Conservation (phyloP, 23 tunicate genomes). For the Diplosoma virens region DNA sequence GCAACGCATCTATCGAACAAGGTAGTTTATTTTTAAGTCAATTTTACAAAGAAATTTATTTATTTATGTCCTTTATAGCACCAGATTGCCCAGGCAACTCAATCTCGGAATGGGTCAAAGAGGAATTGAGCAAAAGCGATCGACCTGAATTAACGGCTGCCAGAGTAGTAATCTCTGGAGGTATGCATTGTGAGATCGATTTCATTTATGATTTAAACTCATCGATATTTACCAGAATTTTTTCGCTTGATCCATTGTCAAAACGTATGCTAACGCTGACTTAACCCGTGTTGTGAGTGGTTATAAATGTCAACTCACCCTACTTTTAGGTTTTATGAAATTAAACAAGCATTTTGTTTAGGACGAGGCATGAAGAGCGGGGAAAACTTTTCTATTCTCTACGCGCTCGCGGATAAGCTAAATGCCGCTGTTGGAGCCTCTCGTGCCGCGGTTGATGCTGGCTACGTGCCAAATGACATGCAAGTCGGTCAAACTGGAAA, state of each 20-base stretch:
- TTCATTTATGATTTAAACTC: no score
- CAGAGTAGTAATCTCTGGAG: constrained; percentile 90
- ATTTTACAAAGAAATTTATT: background rate
- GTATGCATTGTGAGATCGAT: constrained; percentile 30
- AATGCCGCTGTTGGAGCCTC: constrained; percentile 99
- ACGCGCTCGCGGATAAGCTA: constrained; percentile 89
- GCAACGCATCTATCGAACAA: constrained; percentile 66
- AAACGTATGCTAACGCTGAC: no score
- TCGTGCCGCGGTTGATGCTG: constrained; percentile 99
- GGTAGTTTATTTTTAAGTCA: background rate
- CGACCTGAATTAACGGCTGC: constrained; percentile 99
- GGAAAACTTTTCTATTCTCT: constrained; percentile 82
- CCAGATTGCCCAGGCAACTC: constrained; percentile 39
- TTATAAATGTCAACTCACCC: no score
- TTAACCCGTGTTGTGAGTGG: no score
- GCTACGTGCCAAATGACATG: constrained; percentile 99
- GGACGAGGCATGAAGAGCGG: constrained; percentile 98
- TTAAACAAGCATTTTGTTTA: background rate
- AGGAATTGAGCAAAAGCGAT: constrained; percentile 93
- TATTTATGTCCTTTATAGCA: constrained; percentile 6
- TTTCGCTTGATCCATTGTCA: no score
- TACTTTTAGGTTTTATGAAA: no score
- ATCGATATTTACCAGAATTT: no score
- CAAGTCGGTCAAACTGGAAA: constrained; percentile 99
- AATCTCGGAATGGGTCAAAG: constrained; percentile 62